These are phyloP conservation scores for Aphidius gifuensis DNA, from an alignment of 1,140 invertebrate species.

Conservation along the genomic window DNA sequence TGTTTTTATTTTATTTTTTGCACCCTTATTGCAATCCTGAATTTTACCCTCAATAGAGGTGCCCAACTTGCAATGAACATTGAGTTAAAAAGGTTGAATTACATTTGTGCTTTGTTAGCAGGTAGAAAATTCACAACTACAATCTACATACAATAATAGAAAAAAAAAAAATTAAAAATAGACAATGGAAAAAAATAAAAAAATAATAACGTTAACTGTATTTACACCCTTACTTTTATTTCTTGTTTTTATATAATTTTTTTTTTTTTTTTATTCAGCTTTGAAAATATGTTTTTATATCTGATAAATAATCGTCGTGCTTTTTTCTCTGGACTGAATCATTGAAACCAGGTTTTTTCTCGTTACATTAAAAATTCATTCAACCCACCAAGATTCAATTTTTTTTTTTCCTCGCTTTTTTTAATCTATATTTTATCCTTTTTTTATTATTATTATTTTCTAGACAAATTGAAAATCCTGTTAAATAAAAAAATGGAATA, in stretches of 20 bases:
- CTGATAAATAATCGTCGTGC: not conserved
- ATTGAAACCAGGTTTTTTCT: too few species aligned
- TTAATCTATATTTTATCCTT: too few species aligned
- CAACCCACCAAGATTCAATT: too few species aligned
- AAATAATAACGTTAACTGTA: constrained; percentile 3
- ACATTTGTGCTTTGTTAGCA: not conserved
- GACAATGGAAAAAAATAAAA: not conserved
- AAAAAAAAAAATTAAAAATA: not conserved
- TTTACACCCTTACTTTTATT: constrained; percentile 4
- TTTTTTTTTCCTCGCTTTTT: too few species aligned
- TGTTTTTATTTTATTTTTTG: too few species aligned
- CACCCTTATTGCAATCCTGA: constrained; percentile 3
- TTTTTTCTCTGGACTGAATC: not conserved
- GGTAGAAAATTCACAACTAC: too few species aligned
- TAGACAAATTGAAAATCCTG: too few species aligned
- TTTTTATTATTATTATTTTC: too few species aligned
- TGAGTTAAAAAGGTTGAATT: not conserved
- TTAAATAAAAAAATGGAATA: too few species aligned
- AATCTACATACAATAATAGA: not conserved
- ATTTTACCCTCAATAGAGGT: too few species aligned
- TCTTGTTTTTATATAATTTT: constrained; percentile 3
- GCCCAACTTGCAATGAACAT: constrained; percentile 1
- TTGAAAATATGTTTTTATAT: not conserved
- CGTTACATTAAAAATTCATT: too few species aligned
- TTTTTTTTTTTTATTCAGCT: constrained; percentile 4